These are phyloP conservation scores for Lithophane leautieri DNA, from an alignment of 2,888 invertebrate genomes.

Conservation along the genomic window DNA sequence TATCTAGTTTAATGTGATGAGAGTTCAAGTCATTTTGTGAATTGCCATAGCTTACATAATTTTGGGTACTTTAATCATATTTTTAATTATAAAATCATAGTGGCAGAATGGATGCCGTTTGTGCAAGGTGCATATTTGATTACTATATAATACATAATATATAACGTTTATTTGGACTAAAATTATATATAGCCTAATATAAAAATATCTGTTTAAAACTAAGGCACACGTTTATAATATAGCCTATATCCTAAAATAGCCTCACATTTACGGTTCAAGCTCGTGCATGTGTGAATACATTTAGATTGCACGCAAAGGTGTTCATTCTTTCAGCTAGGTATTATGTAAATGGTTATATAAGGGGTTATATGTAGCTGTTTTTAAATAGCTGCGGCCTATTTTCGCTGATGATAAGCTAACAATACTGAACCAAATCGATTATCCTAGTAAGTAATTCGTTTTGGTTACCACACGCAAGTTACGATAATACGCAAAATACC, in stretches of 20 bases:
- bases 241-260: slow-evolving; percentile 9
- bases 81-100: neutral
- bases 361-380: neutral
- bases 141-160: no score
- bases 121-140: neutral
- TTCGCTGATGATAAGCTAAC: neutral
- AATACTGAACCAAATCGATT: neutral
- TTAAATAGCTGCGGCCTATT: neutral
- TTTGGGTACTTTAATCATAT: neutral
- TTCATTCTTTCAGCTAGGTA: neutral
- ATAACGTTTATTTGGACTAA: no score
- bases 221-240: no score
- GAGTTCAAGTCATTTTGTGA: neutral
- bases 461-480: neutral
- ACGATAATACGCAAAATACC: no score
- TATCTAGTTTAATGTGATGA: no score
- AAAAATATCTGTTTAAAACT: no score
- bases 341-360: neutral
- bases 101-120: neutral
- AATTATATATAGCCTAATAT: no score
- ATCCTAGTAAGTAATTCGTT: neutral
- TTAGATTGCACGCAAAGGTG: neutral
- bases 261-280: no score
- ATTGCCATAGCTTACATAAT: neutral
- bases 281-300: slow-evolving; percentile 1